Percentiles rank a stretch among this genome's conserved stretches.
Evolutionary conservation across 2,797 vertebrate species (phyloP).

Genomic region (Anguilla pacifica): DNA sequence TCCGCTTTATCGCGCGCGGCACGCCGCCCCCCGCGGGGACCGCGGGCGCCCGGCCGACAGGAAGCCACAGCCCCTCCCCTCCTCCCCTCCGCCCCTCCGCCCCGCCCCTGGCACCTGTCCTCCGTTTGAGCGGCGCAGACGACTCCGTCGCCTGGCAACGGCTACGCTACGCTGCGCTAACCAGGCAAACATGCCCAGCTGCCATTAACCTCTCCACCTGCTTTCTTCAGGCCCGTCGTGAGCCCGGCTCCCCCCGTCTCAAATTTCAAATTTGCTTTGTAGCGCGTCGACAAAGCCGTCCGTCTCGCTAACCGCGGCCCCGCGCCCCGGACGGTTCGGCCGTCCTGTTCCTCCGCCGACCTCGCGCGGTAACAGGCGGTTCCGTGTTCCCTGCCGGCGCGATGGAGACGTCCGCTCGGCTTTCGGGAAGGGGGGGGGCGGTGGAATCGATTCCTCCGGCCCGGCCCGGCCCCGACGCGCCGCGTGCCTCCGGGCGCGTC

Average conservation of each 20-base stretch:
- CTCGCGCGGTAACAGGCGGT: no score
- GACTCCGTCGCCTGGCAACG: background rate
- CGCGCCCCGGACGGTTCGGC: background rate
- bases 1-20: background rate
- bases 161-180: background rate
- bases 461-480: background rate
- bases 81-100: background rate
- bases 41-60: background rate
- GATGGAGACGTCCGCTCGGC: conserved; percentile 34
- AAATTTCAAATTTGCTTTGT: background rate
- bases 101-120: background rate
- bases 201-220: background rate
- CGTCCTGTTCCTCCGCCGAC: background rate
- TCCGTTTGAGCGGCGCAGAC: background rate
- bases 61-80: background rate
- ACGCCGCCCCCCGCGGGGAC: background rate
- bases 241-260: background rate
- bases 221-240: background rate
- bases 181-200: background rate
- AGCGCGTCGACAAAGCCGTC: background rate
- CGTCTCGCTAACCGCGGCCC: background rate
- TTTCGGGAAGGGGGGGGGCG: background rate
- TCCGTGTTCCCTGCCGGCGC: conserved; percentile 11
- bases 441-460: conserved; percentile 32
- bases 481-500: conserved; percentile 24